phyloP scores from a whole-genome alignment of 2,113 vertebrate species.

The Carassius auratus region DNA sequence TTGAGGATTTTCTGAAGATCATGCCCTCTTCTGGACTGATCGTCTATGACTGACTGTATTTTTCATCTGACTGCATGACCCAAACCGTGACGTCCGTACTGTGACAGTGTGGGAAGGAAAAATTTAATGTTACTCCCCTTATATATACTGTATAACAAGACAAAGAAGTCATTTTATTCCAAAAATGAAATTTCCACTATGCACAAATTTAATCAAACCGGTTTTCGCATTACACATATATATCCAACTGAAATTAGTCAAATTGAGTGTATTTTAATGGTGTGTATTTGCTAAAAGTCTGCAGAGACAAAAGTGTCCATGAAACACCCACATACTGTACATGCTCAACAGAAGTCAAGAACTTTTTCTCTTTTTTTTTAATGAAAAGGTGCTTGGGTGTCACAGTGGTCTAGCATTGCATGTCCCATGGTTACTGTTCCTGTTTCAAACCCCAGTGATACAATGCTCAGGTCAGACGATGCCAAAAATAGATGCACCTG shows the following conservation, averaged over 20 bases:
- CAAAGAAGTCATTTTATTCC: neutral
- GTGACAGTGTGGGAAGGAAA: too few species aligned
- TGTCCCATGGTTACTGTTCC: slow-evolving; percentile 19
- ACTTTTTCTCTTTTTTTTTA: neutral
- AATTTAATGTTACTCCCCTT: too few species aligned
- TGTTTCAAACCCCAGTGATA: slow-evolving; percentile 24
- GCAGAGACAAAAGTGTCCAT: slow-evolving; percentile 6
- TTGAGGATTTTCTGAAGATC: too few species aligned
- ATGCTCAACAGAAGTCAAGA: neutral
- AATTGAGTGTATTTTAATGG: neutral
- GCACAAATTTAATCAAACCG: neutral
- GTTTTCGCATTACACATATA: neutral
- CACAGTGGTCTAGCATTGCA: neutral
- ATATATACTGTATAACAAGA: too few species aligned
- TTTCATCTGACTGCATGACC: too few species aligned
- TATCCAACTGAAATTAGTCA: neutral
- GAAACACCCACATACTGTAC: neutral
- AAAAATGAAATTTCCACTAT: neutral
- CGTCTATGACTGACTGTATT: too few species aligned
- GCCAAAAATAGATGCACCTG: slow-evolving; percentile 10
- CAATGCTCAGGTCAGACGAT: slow-evolving; percentile 8
- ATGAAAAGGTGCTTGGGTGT: neutral
- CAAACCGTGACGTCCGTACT: too few species aligned
- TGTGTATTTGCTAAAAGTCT: neutral
- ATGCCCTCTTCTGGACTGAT: too few species aligned